These are phyloP conservation scores for Phaethon lepturus DNA, from an alignment of 2,113 vertebrate genomes.

Conservation along the genomic window DNA sequence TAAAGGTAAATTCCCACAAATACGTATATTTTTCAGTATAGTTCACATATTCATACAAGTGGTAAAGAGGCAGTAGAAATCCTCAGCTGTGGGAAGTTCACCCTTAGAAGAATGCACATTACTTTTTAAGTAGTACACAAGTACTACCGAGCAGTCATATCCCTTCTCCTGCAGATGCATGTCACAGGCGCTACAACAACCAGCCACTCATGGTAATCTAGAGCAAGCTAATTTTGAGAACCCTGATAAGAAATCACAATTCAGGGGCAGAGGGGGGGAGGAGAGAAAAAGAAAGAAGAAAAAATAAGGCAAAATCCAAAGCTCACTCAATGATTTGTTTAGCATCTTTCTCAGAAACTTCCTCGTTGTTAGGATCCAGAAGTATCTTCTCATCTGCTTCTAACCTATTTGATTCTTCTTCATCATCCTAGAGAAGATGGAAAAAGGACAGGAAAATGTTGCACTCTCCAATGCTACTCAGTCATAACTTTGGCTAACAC, in stretches of 20 bases:
- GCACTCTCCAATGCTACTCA: background rate
- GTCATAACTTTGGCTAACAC: background rate
- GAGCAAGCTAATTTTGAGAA: background rate
- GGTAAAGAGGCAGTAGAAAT: background rate
- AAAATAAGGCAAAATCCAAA: background rate
- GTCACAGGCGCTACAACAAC: background rate
- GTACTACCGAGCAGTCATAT: background rate
- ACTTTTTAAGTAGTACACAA: background rate
- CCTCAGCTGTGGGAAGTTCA: background rate
- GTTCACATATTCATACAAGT: background rate
- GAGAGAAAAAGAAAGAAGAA: background rate
- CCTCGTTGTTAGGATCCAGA: conserved; percentile 79
- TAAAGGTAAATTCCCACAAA: background rate
- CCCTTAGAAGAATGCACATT: background rate
- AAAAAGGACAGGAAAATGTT: background rate
- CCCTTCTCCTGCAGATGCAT: background rate
- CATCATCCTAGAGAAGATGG: conserved; percentile 83
- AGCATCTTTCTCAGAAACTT: conserved; percentile 71
- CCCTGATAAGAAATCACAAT: background rate
- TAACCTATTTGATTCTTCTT: conserved; percentile 80
- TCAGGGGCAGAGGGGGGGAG: background rate
- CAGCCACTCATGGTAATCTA: background rate
- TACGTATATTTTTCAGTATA: background rate
- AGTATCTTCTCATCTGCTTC: conserved; percentile 87
- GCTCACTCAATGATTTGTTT: conserved; percentile 90